These are phyloP conservation scores for Thysanoteuthis rhombus DNA, from an alignment of 2,888 invertebrate species.

Conservation along the genomic window DNA sequence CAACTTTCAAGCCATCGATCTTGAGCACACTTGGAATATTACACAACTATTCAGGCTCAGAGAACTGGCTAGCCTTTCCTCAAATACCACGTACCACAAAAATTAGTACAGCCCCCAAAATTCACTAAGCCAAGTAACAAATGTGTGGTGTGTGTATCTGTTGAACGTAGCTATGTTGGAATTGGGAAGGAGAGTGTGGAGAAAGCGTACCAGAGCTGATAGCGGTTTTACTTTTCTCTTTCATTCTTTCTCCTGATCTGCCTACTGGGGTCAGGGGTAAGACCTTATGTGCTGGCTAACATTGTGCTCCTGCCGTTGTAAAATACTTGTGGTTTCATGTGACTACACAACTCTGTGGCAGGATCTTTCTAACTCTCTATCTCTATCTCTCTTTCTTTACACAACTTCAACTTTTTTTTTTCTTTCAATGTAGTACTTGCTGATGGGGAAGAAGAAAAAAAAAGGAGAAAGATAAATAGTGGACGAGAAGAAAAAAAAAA, in stretches of 20 bases:
- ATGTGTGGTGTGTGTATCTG: background rate
- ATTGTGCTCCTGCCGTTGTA: slow-evolving; percentile 12
- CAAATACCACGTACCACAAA: background rate
- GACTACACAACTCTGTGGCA: background rate
- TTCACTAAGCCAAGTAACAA: background rate
- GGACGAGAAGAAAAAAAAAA: no score
- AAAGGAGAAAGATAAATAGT: no score
- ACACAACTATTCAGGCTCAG: background rate
- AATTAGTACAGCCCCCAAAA: background rate
- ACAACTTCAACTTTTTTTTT: no score
- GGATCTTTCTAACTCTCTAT: background rate
- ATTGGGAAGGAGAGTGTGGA: background rate
- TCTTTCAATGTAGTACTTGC: no score
- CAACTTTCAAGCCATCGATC: background rate
- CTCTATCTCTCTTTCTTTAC: no score
- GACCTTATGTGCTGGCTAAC: background rate
- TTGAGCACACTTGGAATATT: background rate
- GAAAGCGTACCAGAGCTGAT: background rate
- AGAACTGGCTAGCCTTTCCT: background rate
- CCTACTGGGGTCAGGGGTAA: slow-evolving; percentile 12
- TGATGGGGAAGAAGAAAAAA: no score
- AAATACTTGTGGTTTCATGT: slow-evolving; percentile 1
- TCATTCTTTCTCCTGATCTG: background rate
- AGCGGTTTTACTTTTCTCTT: background rate
- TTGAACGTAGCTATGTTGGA: background rate